Percentiles rank a stretch among this genome's conserved stretches.
Evolutionary conservation across 1,140 invertebrate genomes (phyloP).

Genomic region (Globodera ellingtonae): DNA sequence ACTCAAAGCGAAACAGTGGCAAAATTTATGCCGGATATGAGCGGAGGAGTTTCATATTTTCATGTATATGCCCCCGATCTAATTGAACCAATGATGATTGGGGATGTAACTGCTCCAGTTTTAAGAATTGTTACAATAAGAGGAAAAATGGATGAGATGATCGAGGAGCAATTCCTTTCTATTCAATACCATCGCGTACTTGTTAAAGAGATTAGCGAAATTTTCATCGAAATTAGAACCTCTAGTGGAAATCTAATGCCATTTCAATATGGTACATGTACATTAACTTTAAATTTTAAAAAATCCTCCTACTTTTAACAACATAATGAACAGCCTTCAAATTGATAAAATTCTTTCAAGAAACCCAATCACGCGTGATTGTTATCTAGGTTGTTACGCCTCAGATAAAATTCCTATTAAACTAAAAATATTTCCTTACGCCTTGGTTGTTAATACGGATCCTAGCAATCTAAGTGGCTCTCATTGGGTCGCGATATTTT

Average conservation of each 20-base stretch:
- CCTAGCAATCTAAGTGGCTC: neutral
- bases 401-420: neutral
- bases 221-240: constrained; percentile 33
- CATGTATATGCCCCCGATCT: constrained; percentile 39
- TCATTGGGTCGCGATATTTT: constrained; percentile 10
- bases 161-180: constrained; percentile 14
- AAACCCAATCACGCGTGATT: neutral
- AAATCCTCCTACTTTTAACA: constrained; percentile 11
- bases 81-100: constrained; percentile 33
- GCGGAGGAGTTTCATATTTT: constrained; percentile 13
- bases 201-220: constrained; percentile 27
- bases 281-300: constrained; percentile 23
- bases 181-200: constrained; percentile 33
- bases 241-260: constrained; percentile 8
- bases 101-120: constrained; percentile 31
- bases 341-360: constrained; percentile 2
- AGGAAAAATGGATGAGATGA: constrained; percentile 14
- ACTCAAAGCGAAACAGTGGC: neutral
- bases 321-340: constrained; percentile 5
- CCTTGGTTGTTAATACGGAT: neutral
- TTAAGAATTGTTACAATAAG: constrained; percentile 31
- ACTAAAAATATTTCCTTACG: too few relatives aligned
- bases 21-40: constrained; percentile 12
- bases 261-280: constrained; percentile 25
- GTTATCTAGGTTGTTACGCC: neutral